Base-by-base conservation (phyloP, 2,113 vertebrate species). In the Bujurquina vittata region DNA sequence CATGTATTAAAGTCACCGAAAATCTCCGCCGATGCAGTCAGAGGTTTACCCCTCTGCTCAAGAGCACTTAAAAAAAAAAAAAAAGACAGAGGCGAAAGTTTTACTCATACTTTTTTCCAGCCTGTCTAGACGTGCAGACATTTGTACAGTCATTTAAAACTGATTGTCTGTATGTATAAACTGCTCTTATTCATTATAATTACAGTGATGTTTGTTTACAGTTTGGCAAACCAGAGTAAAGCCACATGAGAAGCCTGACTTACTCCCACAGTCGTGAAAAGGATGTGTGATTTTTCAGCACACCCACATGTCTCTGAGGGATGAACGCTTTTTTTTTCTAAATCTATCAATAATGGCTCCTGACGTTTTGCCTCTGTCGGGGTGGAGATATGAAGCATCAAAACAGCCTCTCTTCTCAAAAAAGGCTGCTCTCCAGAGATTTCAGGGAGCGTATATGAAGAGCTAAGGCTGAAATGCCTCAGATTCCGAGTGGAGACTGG, bases 401-500 rank as follows among this genome's bases (percentile, higher is more conserved):
- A 40, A 79, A 37, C 40, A 12, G 4, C 37, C 5, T 57, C 0
- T 31, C 23, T 57, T 5, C 18, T 35, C 4, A 40, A 58, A 57
- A 72, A 90, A 89, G 78, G 80, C 22, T 43, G 14, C 22, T 76
- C 26, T 56, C 10, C 31, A 31, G 82, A 57, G 22, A n/a, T 56
- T 43, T 37, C 10, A 29, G 12, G 72, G 26, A 60, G 59, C 5
- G 17, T 8, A 67, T 18, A 54, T 8, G 6, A 26, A 67, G 17
- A 65, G 15, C 17, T 4, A 35, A 18, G 20, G 40, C 56, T 72
- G 20, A 88, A 90, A 87, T 87, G 11, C 52, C 35, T 37, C 8
- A 43, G 80, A 91, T 93, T 91, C 90, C 92, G 73, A 29, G 22
- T 18, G 37, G 37, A 83, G 56, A 5, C 7, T 26, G 9, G 60